Evolutionary conservation across 2,797 vertebrate species (phyloP), one percentile per base, ranked within the genome.

Genomic region (Harpagifer antarcticus): DNA sequence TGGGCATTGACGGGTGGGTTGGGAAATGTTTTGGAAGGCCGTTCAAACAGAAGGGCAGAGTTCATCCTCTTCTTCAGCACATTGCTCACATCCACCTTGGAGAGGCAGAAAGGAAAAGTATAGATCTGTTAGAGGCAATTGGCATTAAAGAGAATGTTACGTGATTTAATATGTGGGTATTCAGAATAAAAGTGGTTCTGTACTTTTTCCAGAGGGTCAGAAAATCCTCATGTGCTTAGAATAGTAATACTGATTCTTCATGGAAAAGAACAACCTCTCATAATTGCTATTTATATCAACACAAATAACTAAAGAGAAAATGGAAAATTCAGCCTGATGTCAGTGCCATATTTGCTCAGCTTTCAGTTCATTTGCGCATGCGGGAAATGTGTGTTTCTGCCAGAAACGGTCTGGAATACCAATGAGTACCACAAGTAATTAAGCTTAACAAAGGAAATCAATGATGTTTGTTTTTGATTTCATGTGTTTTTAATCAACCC

Each of bases 31-130:
- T 93, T 85, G 7, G 95, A 93, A 13, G 94, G 83, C 10, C 95
- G 88, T 5, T 96, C 94, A 58, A 94, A 90, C 19, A 95, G 93
- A 4, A 94, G 87, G 27, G 95, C 33, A 0, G 97, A 96, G 83
- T 96, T 98, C 70, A 96, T 91, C 90, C 98, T 92, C 89, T 97
- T 98, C 94, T 99, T 99, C 88, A 99, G 84, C 69, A 96, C 94
- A 44, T 94, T 96, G 23, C 92, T 96, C 68, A 95, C 91, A 64
- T 98, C 96, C 79, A 96, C 91, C 89, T 93, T 87, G 27, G 63
- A 62, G 44, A 78, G 12, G 42, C 8, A 79, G 27, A 74, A 14
- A 74, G 16, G 5, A 52, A 42, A 61, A 2, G 66, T 43, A 76
- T 9, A 60, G 19, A 61, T 82, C 4, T 54, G 4, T 73, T 50